Evolutionary conservation across 2,797 vertebrate genomes (phyloP), one percentile per base, ranked within the genome.

Genomic region (Halcyon smyrnensis): DNA sequence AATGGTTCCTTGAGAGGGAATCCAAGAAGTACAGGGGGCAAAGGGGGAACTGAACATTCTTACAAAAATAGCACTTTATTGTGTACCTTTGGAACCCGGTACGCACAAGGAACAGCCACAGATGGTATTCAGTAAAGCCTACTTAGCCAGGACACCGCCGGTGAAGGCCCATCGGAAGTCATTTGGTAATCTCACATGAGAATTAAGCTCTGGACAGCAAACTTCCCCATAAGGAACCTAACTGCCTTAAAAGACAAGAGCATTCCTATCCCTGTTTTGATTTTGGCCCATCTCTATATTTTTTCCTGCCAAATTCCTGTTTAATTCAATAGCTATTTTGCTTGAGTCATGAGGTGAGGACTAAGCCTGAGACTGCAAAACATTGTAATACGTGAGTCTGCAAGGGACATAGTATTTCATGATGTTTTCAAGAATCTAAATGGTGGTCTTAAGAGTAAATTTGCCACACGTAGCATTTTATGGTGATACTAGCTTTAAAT

Each of bases 121-220:
- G 96, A 96, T 92, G 95, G 94, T 7, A 5, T 7, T 94, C 2
- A 2, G 69, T 95, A 95, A 96, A 96, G 68, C 87, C 90, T 89
- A 0, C 83, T 95, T 94, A 96, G 60, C 24, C 64, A 77, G 86
- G 59, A 77, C 53, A 27, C 3, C 1, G 2, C 8, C 1, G 54
- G 83, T 76, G 28, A 68, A 79, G 83, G 64, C 67, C 77, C 63
- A 21, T 87, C 32, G 30, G 87, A 97, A 95, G 85, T 77, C 36
- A 78, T 82, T 59, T 0, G 0, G 39, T 91, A 95, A 95, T 90
- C 90, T 92, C 37, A 19, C 28, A 18, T 12, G 51, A 92, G 67
- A 85, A 68, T 91, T 95, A 89, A 89, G 19, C 34, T 87, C 64
- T 64, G 45, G 94, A 50, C 37, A 70, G 64, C 32, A 90, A 90